phyloP scores from a whole-genome alignment of 1,140 invertebrate species.

The Penaeus vannamei region DNA sequence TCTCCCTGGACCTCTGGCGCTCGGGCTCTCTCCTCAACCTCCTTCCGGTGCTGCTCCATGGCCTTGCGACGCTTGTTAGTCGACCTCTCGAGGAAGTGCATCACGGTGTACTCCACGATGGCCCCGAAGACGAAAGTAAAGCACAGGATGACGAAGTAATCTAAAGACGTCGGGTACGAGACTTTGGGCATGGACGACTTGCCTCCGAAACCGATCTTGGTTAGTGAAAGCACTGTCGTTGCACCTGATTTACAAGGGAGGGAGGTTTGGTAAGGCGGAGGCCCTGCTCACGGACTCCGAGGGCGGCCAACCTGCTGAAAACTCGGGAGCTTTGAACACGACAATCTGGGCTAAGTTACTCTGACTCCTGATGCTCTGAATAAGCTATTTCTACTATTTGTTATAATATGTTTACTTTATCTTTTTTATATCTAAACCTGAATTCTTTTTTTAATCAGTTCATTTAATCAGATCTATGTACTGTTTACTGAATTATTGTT shows the following conservation, averaged over 20 bases:
- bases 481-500: background rate
- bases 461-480: too few species aligned
- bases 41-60: constrained; percentile 70
- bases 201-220: constrained; percentile 76
- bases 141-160: constrained; percentile 77
- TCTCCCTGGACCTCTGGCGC: constrained; percentile 1
- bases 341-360: background rate
- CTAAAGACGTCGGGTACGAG: constrained; percentile 76
- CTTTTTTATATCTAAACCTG: too few species aligned
- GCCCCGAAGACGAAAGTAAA: constrained; percentile 77
- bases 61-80: constrained; percentile 74
- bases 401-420: background rate
- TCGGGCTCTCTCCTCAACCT: constrained; percentile 64
- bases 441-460: too few species aligned
- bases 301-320: background rate
- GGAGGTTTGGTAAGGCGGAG: constrained; percentile 38
- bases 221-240: constrained; percentile 77
- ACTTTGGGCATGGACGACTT: constrained; percentile 75
- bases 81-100: constrained; percentile 73
- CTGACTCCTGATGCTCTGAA: background rate
- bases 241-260: constrained; percentile 72
- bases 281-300: constrained; percentile 2
- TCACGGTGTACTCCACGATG: constrained; percentile 77
- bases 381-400: background rate
- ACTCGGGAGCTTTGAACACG: background rate